Conservation (phyloP, 2,797 vertebrate species). For the Pseudomugil gertrudae region DNA sequence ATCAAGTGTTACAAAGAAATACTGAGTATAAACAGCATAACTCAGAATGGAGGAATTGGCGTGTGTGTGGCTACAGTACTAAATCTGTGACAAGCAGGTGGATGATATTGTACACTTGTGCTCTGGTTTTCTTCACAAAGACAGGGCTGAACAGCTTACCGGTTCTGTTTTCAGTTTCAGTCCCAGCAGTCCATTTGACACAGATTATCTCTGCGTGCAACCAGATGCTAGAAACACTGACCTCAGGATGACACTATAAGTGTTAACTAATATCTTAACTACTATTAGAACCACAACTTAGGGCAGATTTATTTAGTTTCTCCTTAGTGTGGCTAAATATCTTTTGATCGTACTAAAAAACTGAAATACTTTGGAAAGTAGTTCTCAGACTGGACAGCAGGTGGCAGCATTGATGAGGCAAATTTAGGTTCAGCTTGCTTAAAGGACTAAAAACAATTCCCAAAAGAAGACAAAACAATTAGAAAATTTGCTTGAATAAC, state of each 20-base stretch:
- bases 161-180: slow-evolving; percentile 42
- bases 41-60: slow-evolving; percentile 1
- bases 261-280: background rate
- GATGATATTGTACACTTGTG: slow-evolving; percentile 58
- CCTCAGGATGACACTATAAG: background rate
- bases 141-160: slow-evolving; percentile 27
- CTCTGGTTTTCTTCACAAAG: slow-evolving; percentile 40
- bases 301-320: background rate
- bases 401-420: slow-evolving; percentile 44
- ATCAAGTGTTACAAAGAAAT: background rate
- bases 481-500: background rate
- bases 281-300: background rate
- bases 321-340: background rate
- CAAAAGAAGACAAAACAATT: background rate
- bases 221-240: slow-evolving; percentile 7
- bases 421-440: background rate
- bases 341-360: background rate
- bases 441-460: background rate
- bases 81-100: slow-evolving; percentile 44
- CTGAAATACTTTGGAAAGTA: slow-evolving; percentile 7
- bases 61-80: slow-evolving; percentile 24
- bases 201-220: slow-evolving; percentile 28
- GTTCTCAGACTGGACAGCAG: slow-evolving; percentile 63
- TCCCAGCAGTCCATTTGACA: slow-evolving; percentile 34
- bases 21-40: background rate